These are phyloP conservation scores for Phrynocephalus guinanensis DNA, from an alignment of 2,797 vertebrate species.

Conservation along the genomic window DNA sequence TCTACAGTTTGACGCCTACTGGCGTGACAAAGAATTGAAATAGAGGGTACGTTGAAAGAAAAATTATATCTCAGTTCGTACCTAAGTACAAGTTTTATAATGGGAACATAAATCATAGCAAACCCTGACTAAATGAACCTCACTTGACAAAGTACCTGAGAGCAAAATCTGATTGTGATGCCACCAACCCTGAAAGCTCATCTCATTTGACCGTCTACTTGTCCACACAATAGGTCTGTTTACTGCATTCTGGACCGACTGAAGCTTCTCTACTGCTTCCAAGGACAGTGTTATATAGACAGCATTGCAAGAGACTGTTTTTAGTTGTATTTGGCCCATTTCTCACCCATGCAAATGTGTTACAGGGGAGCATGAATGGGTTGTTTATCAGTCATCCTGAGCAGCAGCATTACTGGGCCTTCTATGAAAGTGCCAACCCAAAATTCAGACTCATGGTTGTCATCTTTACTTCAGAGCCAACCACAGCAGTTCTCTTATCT, in stretches of 20 bases:
- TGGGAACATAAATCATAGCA: conserved; percentile 33
- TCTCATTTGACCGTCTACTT: neutral
- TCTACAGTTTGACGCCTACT: conserved; percentile 16
- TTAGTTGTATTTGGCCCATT: too few relatives aligned
- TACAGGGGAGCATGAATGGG: too few relatives aligned
- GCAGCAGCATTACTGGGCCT: neutral
- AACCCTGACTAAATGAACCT: conserved; percentile 23
- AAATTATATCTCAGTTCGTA: conserved; percentile 37
- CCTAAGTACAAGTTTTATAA: conserved; percentile 23
- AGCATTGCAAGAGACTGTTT: too few relatives aligned
- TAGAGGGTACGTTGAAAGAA: conserved; percentile 29
- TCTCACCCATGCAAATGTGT: neutral
- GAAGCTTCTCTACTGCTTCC: too few relatives aligned
- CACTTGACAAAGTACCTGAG: conserved; percentile 31
- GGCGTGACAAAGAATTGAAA: conserved; percentile 31
- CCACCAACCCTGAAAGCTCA: conserved; percentile 30
- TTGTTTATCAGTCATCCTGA: neutral
- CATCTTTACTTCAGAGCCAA: neutral
- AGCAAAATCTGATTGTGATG: conserved; percentile 27
- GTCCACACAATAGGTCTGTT: too few relatives aligned
- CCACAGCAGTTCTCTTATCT: neutral
- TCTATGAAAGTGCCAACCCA: neutral
- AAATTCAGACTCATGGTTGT: neutral
- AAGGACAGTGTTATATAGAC: too few relatives aligned
- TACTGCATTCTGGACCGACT: too few relatives aligned